Percentiles rank a stretch among this genome's conserved stretches.
Conservation (phyloP, 2,113 vertebrate genomes). For the Podarcis cretensis region DNA sequence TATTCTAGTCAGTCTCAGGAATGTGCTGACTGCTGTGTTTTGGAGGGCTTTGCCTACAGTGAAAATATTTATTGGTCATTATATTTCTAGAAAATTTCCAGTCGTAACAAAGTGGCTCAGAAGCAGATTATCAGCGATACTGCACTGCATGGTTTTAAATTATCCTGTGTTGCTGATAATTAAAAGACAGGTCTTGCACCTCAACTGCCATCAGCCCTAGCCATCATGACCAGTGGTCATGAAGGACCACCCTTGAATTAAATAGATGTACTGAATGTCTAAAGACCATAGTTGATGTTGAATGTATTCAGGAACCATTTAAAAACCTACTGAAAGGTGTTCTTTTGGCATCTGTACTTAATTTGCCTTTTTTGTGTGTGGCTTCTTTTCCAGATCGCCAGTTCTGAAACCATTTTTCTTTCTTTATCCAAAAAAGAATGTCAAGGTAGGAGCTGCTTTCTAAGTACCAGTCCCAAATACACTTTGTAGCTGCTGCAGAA, state of each 20-base stretch:
- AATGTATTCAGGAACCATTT: background rate
- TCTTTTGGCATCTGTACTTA: background rate
- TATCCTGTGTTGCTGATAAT: background rate
- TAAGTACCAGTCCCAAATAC: background rate
- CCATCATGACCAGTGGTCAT: too few species aligned
- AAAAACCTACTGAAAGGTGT: background rate
- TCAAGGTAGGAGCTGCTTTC: constrained; percentile 61
- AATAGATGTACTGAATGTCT: background rate
- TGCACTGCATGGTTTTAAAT: constrained; percentile 13
- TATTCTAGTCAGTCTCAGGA: background rate
- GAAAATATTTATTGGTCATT: background rate
- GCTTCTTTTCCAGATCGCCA: constrained; percentile 76
- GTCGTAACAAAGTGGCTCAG: background rate
- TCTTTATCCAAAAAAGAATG: constrained; percentile 78
- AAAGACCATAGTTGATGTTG: background rate
- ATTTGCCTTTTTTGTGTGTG: constrained; percentile 12
- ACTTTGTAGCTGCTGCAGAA: background rate
- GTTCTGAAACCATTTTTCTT: constrained; percentile 90
- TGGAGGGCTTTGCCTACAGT: background rate
- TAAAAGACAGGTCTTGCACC: background rate
- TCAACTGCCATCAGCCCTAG: too few species aligned
- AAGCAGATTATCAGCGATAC: background rate
- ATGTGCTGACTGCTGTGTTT: background rate
- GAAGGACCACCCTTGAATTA: too few species aligned
- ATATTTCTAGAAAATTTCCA: background rate